These are phyloP conservation scores for Barbus barbus DNA, from an alignment of 2,113 vertebrate species.

Conservation along the genomic window DNA sequence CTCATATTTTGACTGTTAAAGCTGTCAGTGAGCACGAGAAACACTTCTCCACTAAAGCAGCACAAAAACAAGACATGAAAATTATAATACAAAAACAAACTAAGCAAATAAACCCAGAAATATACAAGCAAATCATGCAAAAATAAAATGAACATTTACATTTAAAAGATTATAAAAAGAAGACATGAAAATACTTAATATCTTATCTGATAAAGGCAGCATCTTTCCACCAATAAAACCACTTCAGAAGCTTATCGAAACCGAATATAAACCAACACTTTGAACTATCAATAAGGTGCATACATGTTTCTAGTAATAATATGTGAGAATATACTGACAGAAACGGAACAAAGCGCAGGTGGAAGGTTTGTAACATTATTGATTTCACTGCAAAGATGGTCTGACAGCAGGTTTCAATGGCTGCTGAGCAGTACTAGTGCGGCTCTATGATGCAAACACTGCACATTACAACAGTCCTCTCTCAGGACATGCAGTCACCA, in stretches of 20 bases:
- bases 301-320: not conserved
- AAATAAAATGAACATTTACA: not conserved
- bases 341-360: not conserved
- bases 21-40: not conserved
- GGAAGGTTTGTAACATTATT: not conserved
- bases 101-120: not conserved
- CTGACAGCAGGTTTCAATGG: not conserved
- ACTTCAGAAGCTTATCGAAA: not conserved
- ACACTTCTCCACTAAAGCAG: not conserved
- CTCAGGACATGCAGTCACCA: not conserved
- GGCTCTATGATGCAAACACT: not conserved
- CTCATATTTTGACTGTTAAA: not conserved
- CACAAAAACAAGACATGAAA: conserved; percentile 3
- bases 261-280: not conserved
- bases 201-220: not conserved
- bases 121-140: not conserved
- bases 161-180: too few species aligned
- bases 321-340: not conserved
- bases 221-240: not conserved
- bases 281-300: conserved; percentile 2
- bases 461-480: not conserved
- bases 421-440: not conserved
- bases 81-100: not conserved
- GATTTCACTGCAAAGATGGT: not conserved
- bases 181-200: not conserved